Evolutionary conservation across 1,140 invertebrate species (phyloP).

Genomic region (Steinernema feltiae): DNA sequence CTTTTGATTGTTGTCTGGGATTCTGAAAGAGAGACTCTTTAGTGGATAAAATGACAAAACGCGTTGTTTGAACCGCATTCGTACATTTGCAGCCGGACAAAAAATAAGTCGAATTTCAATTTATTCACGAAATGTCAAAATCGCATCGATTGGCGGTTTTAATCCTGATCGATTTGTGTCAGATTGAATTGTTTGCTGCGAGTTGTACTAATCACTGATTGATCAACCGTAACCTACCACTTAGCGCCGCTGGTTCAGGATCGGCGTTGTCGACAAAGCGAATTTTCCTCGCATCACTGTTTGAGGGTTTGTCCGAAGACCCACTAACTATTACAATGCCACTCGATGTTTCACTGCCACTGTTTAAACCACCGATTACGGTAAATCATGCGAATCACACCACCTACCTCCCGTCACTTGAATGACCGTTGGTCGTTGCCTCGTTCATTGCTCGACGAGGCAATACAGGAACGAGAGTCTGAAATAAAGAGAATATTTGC

Average conservation of each 20-base stretch:
- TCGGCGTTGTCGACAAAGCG: not conserved
- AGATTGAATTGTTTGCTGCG: too few species aligned
- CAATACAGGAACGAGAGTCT: not conserved
- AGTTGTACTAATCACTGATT: not conserved
- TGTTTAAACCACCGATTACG: not conserved
- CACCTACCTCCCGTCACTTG: not conserved
- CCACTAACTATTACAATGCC: not conserved
- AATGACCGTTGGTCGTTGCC: not conserved
- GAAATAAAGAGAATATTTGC: not conserved
- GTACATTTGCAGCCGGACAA: not conserved
- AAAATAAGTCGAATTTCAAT: too few species aligned
- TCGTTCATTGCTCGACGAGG: not conserved
- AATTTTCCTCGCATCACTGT: not conserved
- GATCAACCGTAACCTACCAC: too few species aligned
- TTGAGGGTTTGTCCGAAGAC: not conserved
- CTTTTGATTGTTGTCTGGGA: slow-evolving; percentile 3
- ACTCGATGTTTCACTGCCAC: not conserved
- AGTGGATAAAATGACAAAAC: not conserved
- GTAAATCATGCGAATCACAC: not conserved
- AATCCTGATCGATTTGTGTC: too few species aligned
- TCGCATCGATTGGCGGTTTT: too few species aligned
- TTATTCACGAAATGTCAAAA: not conserved
- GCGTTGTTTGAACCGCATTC: not conserved
- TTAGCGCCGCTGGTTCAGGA: not conserved
- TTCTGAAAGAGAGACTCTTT: not conserved